Evolutionary conservation across 1,140 invertebrate species (phyloP), one percentile per base, ranked within the genome.

Genomic region (Pseudomyrmex concolor): DNA sequence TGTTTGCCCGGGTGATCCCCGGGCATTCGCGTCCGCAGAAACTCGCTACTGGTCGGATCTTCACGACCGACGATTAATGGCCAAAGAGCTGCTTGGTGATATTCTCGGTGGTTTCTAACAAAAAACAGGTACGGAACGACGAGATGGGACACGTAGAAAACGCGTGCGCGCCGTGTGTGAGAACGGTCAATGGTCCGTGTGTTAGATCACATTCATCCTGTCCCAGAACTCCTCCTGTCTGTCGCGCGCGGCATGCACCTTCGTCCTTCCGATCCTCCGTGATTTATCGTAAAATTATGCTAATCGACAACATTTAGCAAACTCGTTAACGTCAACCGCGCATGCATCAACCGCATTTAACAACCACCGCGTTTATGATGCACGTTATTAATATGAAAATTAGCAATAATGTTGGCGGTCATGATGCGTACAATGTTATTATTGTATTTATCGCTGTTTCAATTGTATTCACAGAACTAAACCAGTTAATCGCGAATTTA

Each of bases 101-200:
- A 85, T 77, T 80, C 64, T 67, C 34, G 57, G 73, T 84, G 84
- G 86, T 87, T 91, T 86, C 66, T 81, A 66, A 88, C 85, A 90
- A 90, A 34, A 89, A 90, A 91, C 90, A 90, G 73, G 67, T 77
- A 34, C 34, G 34, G 34, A 7, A 34, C 34, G 34, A 34, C 34
- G 34, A 34, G 34, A 34, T 5, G 34, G 0, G 50, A 54, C 45
- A 84, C 22, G 55, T 45, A 59, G 74, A 72, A 62, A 87, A 89
- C 84, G 77, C 76, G 81, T 60, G 72, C 54, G 81, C 60, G n/a
- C 55, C 64, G 25, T 67, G 43, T 59, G 43, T 70, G 67, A 67
- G 63, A 89, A 86, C 66, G 81, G 51, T 67, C 84, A 91, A 91
- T 91, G 86, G 80, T 19, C 76, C 67, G 90, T 91, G 73, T 91